Evolutionary conservation across 2,797 vertebrate species (phyloP).

Genomic region (Hyperoplus lanceolatus): DNA sequence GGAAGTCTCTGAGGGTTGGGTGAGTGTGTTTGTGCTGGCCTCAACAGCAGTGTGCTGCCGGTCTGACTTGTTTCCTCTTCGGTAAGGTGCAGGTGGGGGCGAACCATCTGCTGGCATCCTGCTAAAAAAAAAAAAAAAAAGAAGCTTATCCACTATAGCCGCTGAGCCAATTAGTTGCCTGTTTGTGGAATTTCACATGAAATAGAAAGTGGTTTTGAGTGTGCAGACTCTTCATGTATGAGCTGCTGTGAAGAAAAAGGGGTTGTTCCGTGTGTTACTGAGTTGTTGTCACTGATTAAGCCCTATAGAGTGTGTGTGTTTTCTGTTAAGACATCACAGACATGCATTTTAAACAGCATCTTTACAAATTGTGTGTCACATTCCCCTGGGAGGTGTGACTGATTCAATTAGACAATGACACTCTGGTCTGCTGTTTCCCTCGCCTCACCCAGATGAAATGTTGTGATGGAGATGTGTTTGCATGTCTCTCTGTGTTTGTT

Average conservation of each 20-base stretch:
- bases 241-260: conserved; percentile 3
- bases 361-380: neutral
- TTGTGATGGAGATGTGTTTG: conserved; percentile 44
- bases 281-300: neutral
- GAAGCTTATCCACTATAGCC: neutral
- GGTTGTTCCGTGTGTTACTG: neutral
- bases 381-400: neutral
- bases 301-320: neutral
- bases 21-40: conserved; percentile 15
- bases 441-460: conserved; percentile 46
- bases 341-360: neutral
- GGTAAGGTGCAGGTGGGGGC: conserved; percentile 9
- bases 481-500: conserved; percentile 15
- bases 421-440: conserved; percentile 30
- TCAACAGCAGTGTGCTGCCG: neutral
- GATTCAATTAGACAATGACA: conserved; percentile 32
- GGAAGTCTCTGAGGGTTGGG: conserved; percentile 15
- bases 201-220: conserved; percentile 3
- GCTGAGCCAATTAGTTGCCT: conserved; percentile 9
- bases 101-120: conserved; percentile 19
- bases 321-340: neutral
- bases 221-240: neutral
- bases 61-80: neutral
- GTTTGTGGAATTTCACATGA: neutral
- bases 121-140: neutral